Conservation (phyloP, 2,797 vertebrate genomes). For the Nasua narica region DNA sequence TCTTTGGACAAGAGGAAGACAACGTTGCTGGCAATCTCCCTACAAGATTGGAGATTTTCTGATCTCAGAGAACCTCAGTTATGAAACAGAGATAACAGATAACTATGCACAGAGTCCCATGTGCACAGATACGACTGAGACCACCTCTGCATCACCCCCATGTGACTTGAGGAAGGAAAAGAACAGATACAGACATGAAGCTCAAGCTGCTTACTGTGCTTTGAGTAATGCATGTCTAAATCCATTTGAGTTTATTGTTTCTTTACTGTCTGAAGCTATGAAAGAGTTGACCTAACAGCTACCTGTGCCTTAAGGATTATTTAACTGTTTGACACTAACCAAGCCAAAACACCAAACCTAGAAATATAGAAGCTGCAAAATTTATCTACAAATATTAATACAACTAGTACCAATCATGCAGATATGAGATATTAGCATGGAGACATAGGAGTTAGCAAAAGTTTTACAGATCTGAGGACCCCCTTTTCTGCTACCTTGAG, state of each 20-base stretch:
- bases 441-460: neutral
- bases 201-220: neutral
- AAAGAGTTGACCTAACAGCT: neutral
- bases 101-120: too few relatives aligned
- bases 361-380: neutral
- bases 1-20: neutral
- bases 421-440: neutral
- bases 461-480: neutral
- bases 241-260: neutral
- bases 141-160: neutral
- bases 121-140: neutral
- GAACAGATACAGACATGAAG: neutral
- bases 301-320: neutral
- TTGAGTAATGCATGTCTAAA: neutral
- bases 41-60: neutral
- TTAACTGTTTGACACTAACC: neutral
- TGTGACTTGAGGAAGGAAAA: neutral
- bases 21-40: neutral
- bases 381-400: neutral
- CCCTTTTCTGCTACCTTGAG: neutral
- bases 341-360: neutral
- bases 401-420: neutral
- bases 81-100: too few relatives aligned
- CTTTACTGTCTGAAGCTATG: neutral
- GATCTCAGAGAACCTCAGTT: neutral